Percentiles rank a stretch among this genome's conserved stretches.
Evolutionary conservation across 2,888 invertebrate genomes (phyloP).

Genomic region (Creontiades dilutus): DNA sequence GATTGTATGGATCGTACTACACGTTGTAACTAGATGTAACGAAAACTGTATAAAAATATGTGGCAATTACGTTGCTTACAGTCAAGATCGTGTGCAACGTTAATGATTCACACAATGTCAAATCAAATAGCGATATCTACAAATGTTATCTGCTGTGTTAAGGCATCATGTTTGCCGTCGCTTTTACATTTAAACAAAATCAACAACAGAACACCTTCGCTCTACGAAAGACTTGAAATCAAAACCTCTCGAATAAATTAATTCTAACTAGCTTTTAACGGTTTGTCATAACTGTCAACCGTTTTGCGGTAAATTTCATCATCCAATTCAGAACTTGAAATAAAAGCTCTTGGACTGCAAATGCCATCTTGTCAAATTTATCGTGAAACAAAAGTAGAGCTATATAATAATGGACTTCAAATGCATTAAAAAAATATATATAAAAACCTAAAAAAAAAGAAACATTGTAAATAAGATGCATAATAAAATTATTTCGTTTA

Average conservation of each 20-base stretch:
- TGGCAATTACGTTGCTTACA: too few relatives aligned
- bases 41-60: too few relatives aligned
- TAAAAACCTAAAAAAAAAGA: neutral
- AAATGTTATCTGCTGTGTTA: too few relatives aligned
- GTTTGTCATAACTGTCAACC: neutral
- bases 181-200: neutral
- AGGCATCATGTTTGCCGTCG: neutral
- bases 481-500: neutral
- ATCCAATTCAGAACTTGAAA: neutral
- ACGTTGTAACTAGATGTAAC: too few relatives aligned
- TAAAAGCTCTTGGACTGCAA: too few relatives aligned
- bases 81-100: too few relatives aligned
- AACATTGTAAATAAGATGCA: neutral
- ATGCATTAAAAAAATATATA: neutral
- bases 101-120: too few relatives aligned
- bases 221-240: slow-evolving; percentile 12
- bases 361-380: neutral
- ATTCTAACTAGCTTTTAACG: neutral
- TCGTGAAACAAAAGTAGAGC: neutral
- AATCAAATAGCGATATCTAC: too few relatives aligned
- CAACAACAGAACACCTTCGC: slow-evolving; percentile 10
- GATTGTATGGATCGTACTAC: too few relatives aligned
- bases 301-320: neutral
- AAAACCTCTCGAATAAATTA: neutral
- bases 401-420: neutral